Base-by-base conservation (phyloP, 2,797 vertebrate species). In the Todus mexicanus region DNA sequence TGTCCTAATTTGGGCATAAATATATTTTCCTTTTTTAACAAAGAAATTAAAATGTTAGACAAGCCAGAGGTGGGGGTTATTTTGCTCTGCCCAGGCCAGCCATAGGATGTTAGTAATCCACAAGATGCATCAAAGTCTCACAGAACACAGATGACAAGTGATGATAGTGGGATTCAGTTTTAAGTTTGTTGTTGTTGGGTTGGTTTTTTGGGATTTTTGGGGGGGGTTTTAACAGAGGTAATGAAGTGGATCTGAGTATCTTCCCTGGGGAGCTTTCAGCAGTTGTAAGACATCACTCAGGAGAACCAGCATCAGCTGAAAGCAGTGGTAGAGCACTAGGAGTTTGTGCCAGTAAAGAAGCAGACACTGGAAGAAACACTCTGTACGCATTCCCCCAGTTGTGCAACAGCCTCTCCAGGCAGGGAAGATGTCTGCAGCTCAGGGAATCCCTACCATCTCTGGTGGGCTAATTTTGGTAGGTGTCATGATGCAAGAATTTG, bases 1-100 rank as follows among this genome's bases (percentile, higher is more conserved):
- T 96, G 84, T 89, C 94, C 92, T 96, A 90, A 78, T 94, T 97
- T 97, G 87, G 94, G 79, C 94, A 95, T 90, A 81, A 93, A 89
- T 85, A 53, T 60, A 10, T 75, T 93, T 95, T 84, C 80, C 68
- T 23, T 91, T 79, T 96, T 95, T 50, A 81, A 94, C 40, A 92
- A 89, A 87, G 21, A 75, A 79, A 64, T 57, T 59, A 42, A 87
- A 88, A 57, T 73, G 61, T 74, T 91, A 91, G 94, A 70, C 38
- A 72, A 89, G 60, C 18, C 65, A 94, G 60, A 72, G 9, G 37
- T 91, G 42, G 77, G 57, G 20, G 4, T 27, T 6, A 60, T 82
- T 73, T 54, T 54, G 4, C 51, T 73, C 19, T 86, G 63, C 26
- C 57, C 65, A 47, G 23, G 40, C n/a, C 29, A 65, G n/a, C 14